Evolutionary conservation across 2,797 vertebrate genomes (phyloP).

Genomic region (Acipenser oxyrinchus): DNA sequence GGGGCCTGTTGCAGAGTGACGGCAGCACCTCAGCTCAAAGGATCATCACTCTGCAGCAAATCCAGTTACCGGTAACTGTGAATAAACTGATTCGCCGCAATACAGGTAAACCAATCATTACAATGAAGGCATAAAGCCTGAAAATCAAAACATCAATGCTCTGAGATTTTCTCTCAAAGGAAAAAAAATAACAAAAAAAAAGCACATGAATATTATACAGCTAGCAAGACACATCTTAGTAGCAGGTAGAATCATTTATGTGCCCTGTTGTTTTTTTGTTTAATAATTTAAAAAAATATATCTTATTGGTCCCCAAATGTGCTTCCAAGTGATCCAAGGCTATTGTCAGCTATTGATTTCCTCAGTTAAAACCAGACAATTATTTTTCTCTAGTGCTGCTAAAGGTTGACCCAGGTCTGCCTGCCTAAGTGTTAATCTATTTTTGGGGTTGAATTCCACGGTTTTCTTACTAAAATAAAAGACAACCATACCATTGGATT

Average conservation of each 20-base stretch:
- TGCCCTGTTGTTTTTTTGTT: too few relatives aligned
- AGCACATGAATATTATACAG: not conserved
- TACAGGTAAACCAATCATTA: conserved; percentile 47
- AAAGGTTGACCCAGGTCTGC: not conserved
- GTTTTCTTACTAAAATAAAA: conserved; percentile 1
- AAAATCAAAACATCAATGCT: conserved; percentile 28
- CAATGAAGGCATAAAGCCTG: conserved; percentile 35
- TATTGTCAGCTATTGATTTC: too few relatives aligned
- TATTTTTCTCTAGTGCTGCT: conserved; percentile 1
- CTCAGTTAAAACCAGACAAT: not conserved
- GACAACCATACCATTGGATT: too few relatives aligned
- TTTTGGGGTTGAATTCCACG: not conserved
- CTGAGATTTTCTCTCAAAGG: not conserved
- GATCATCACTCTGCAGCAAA: conserved; percentile 36
- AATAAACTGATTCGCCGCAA: conserved; percentile 40
- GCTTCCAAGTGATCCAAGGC: too few relatives aligned
- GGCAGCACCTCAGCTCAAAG: conserved; percentile 20
- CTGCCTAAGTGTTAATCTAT: not conserved
- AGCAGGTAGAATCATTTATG: too few relatives aligned
- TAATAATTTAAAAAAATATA: too few relatives aligned
- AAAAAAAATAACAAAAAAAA: conserved; percentile 1
- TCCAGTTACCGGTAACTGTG: conserved; percentile 40
- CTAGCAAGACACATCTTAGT: too few relatives aligned
- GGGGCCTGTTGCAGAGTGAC: conserved; percentile 28
- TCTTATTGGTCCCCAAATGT: too few relatives aligned